Percentiles rank a stretch among this genome's conserved stretches.
These are phyloP conservation scores for Bos indicus DNA, from an alignment of 2,113 vertebrate species.

Conservation along the genomic window DNA sequence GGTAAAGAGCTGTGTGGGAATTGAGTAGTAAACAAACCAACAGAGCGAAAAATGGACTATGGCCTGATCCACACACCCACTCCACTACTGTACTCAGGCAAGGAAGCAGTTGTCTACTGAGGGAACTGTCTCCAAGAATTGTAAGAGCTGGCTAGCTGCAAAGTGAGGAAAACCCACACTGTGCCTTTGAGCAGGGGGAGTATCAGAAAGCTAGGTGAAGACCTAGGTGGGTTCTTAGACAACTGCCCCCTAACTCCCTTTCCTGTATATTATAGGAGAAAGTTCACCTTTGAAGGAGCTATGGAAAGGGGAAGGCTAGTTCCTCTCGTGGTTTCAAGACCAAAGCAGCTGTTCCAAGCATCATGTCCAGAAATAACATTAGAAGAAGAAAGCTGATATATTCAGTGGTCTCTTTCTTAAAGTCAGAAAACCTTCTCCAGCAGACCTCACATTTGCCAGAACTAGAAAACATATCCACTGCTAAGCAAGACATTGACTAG, in stretches of 20 bases:
- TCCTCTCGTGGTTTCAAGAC: not conserved
- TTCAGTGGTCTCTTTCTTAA: not conserved
- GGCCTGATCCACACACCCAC: not conserved
- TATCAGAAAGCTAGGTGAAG: not conserved
- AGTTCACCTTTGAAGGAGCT: not conserved
- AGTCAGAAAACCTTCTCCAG: not conserved
- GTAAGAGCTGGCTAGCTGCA: not conserved
- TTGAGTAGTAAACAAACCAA: not conserved
- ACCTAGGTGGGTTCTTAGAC: not conserved
- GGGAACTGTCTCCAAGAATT: not conserved
- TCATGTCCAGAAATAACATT: not conserved
- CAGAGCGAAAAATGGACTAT: not conserved
- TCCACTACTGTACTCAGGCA: not conserved
- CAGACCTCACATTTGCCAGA: not conserved
- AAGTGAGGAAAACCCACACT: not conserved
- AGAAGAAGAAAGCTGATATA: not conserved
- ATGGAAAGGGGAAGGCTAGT: not conserved
- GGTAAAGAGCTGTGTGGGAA: not conserved
- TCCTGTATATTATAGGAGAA: not conserved
- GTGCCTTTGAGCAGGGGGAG: not conserved
- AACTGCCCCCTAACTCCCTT: not conserved
- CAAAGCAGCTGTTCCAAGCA: not conserved
- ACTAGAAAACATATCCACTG: not conserved
- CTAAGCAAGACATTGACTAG: not conserved
- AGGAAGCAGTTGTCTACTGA: not conserved